Evolutionary conservation across 1,140 invertebrate genomes (phyloP), one percentile per base, ranked within the genome.

Genomic region (Mamestra configurata): DNA sequence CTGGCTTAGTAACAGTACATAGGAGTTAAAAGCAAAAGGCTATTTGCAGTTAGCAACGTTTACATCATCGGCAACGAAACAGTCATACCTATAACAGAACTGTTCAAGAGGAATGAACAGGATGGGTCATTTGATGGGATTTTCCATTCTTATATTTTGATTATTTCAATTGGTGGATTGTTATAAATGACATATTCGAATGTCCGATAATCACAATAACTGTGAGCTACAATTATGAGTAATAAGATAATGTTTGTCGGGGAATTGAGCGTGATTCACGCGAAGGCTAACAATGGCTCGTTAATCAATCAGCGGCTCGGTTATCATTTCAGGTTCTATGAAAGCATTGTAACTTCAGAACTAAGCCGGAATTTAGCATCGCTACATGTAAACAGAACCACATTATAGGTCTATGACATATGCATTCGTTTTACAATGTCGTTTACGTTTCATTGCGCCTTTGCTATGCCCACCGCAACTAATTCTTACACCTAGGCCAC

Each of bases 181-280:
- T 53, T 71, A 71, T 53, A 27, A 71, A 71, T 71, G 46, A 53
- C 68, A 71, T 53, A 46, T 71, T 51, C 68, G 46, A 71, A 71
- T 35, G 68, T 71, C 22, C 68, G 46, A 71, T 79, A 64, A 73
- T 64, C 77, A 70, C 31, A 49, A 51, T 59, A 79, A 79, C 68
- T 31, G 68, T 49, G 37, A 20, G n/a, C 68, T 79, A 71, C 66
- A 81, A 71, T 79, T 82, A 81, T 85, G 82, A 88, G 81, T 86
- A 87, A 87, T 78, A 71, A 86, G 85, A 88, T 85, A 82, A 79
- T 79, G 46, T 76, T 75, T 77, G 61, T 75, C 81, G 71, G 78
- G 82, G 82, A 85, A 85, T 79, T 46, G 40, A 15, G 72, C 20
- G 81, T 90, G 81, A 81, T 73, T 85, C 86, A 89, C 53, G 40